These are phyloP conservation scores for Odontophorus gujanensis DNA, from an alignment of 2,113 vertebrate genomes.

Conservation along the genomic window DNA sequence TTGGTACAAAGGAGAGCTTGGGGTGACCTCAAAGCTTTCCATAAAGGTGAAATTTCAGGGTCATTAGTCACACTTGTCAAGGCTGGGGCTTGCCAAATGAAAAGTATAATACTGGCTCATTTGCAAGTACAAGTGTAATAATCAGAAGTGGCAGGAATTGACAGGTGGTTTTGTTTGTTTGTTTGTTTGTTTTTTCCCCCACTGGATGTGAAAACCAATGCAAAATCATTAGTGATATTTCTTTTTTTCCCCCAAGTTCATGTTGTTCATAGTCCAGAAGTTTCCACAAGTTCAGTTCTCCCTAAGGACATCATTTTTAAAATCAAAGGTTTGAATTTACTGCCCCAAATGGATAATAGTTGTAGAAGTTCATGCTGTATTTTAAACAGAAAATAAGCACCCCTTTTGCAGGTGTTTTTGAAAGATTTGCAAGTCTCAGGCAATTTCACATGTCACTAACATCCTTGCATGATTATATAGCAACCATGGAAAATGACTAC, in stretches of 20 bases:
- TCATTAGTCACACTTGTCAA: rapidly evolving
- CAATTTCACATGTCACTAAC: conserved; percentile 65
- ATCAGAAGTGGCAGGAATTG: not conserved
- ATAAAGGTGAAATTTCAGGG: not conserved
- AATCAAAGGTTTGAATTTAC: not conserved
- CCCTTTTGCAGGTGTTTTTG: conserved; percentile 23
- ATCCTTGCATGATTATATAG: conserved; percentile 56
- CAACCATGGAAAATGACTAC: conserved; percentile 64
- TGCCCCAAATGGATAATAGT: not conserved
- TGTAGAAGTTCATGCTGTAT: not conserved
- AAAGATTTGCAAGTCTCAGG: conserved; percentile 56
- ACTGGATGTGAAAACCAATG: not conserved
- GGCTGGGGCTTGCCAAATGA: not conserved
- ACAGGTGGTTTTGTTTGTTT: not conserved
- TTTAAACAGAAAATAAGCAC: conserved; percentile 56
- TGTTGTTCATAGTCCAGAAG: not conserved
- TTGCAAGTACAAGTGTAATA: not conserved
- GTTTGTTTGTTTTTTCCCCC: not conserved
- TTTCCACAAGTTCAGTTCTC: not conserved
- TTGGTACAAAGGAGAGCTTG: not conserved
- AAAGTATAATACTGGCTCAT: not conserved
- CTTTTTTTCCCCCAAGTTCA: not conserved
- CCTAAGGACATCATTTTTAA: not conserved
- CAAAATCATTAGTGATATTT: not conserved
- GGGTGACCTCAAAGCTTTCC: not conserved